These are phyloP conservation scores for Myrmophylax atrothorax DNA, from an alignment of 2,113 vertebrate genomes.

Conservation along the genomic window DNA sequence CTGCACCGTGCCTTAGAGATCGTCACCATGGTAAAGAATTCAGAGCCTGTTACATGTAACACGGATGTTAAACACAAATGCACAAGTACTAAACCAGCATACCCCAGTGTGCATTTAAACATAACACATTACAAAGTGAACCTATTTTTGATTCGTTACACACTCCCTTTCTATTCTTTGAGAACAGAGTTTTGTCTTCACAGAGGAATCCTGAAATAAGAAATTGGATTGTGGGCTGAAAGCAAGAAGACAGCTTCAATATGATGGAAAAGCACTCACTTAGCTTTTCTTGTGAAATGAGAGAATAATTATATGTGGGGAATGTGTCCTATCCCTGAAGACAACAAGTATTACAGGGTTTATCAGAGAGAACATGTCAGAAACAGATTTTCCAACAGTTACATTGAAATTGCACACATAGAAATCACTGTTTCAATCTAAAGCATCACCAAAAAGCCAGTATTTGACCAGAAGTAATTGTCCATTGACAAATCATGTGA, in stretches of 20 bases:
- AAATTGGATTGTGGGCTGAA: constrained; percentile 64
- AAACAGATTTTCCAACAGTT: constrained; percentile 24
- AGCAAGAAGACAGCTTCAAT: constrained; percentile 25
- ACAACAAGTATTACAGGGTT: constrained; percentile 9
- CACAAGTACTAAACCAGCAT: background rate
- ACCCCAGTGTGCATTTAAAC: background rate
- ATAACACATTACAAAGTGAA: background rate
- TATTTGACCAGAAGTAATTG: background rate
- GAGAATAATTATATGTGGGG: constrained; percentile 60
- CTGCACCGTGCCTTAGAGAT: background rate
- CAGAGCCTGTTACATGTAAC: background rate
- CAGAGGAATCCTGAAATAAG: constrained; percentile 15
- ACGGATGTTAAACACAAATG: background rate
- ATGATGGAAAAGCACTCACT: constrained; percentile 65
- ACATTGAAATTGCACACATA: background rate
- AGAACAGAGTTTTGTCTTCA: background rate
- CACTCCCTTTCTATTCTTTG: background rate
- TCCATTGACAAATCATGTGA: background rate
- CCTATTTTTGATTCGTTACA: background rate
- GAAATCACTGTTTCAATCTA: background rate
- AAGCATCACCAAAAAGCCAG: background rate
- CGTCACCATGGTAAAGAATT: background rate
- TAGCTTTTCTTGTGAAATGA: constrained; percentile 32
- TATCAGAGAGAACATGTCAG: constrained; percentile 41
- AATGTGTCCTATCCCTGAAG: background rate